Evolutionary conservation across 2,797 vertebrate species (phyloP).

Genomic region (Dryobates pubescens): DNA sequence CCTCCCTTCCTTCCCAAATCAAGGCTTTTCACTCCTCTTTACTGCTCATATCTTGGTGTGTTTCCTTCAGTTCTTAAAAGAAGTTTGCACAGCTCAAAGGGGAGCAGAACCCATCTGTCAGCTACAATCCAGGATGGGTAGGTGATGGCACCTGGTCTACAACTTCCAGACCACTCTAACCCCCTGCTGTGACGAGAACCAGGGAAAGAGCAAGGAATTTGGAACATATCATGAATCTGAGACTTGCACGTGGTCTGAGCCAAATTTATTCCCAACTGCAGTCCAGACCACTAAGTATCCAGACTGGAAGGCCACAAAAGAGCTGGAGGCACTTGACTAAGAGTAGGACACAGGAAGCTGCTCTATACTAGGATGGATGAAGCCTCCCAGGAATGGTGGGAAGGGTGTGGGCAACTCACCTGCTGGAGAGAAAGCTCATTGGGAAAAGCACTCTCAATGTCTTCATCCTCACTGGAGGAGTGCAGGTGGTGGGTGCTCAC

Average conservation of each 20-base stretch:
- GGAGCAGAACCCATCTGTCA: neutral
- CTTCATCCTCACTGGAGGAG: constrained; percentile 97
- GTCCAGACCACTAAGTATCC: neutral
- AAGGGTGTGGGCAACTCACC: constrained; percentile 71
- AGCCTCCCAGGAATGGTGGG: rapidly evolving
- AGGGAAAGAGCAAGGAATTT: neutral
- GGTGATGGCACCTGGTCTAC: neutral
- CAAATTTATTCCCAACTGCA: neutral
- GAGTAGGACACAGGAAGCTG: neutral
- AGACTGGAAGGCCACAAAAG: neutral
- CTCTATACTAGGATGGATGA: rapidly evolving
- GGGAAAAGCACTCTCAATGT: constrained; percentile 92
- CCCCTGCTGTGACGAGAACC: neutral
- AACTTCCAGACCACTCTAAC: neutral
- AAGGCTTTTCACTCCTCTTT: neutral
- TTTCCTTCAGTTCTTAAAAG: no score
- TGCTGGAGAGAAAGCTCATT: constrained; percentile 95
- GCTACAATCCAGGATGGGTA: neutral
- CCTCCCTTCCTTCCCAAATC: neutral
- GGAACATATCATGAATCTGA: neutral
- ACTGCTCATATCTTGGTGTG: neutral
- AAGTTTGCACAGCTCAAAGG: neutral
- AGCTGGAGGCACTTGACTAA: neutral
- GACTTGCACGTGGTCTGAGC: neutral
- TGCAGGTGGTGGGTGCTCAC: constrained; percentile 96